Conservation (phyloP, 2,888 invertebrate species). For the Xanthia togata region DNA sequence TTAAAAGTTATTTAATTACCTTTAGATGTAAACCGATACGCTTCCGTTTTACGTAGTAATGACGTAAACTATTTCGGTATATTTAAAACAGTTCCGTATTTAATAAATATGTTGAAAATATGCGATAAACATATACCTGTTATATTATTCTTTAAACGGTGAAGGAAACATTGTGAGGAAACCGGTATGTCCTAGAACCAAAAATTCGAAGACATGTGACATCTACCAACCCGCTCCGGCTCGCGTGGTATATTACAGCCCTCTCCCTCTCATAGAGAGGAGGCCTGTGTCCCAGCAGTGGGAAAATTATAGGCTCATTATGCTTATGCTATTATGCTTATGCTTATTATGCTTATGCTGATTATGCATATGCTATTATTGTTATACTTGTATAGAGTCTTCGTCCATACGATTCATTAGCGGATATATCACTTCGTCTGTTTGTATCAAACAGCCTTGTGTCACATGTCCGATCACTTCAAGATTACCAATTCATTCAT, state of each 20-base stretch:
- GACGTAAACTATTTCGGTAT: constrained; percentile 4
- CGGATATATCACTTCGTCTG: constrained; percentile 31
- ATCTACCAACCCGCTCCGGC: too few species aligned
- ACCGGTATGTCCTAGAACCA: too few species aligned
- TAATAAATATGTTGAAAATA: constrained; percentile 7
- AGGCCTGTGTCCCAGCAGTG: too few species aligned
- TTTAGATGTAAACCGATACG: not conserved
- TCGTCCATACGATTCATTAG: constrained; percentile 19
- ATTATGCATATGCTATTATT: not conserved
- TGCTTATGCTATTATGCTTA: not conserved
- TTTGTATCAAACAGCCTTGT: constrained; percentile 45
- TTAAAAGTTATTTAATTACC: constrained; percentile 1
- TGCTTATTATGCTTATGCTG: not conserved
- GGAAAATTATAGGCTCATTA: too few species aligned
- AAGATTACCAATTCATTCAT: constrained; percentile 42
- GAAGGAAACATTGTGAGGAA: too few species aligned
- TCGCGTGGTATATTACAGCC: too few species aligned
- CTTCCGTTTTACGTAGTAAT: constrained; percentile 17
- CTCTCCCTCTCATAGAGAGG: too few species aligned
- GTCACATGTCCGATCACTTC: constrained; percentile 47
- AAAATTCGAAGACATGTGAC: too few species aligned
- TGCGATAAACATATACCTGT: not conserved
- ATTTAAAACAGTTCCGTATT: constrained; percentile 11
- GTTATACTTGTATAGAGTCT: not conserved
- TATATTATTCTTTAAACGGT: constrained; percentile 6